Percentiles rank a stretch among this genome's conserved stretches.
phyloP scores from a whole-genome alignment of 1,140 invertebrate genomes.

The Bombus huntii region DNA sequence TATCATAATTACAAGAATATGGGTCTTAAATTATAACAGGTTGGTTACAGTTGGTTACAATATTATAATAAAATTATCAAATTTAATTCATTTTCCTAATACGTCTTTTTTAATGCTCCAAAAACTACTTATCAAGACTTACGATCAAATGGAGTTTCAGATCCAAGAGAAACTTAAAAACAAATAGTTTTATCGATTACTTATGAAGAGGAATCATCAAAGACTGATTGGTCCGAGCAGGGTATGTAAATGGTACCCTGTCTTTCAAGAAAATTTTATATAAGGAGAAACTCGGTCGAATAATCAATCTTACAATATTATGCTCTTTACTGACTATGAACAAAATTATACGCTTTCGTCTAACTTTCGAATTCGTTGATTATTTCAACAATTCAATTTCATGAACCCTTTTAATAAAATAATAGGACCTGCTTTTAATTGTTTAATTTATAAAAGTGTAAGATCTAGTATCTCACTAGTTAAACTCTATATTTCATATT shows the following conservation, averaged over 20 bases:
- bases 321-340: conserved; percentile 25
- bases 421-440: background rate
- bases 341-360: conserved; percentile 23
- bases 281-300: conserved; percentile 41
- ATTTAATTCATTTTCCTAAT: background rate
- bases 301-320: conserved; percentile 40
- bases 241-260: conserved; percentile 53
- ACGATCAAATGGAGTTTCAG: background rate
- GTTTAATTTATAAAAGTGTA: conserved; percentile 19
- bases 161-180: background rate
- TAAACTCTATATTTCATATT: background rate
- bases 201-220: conserved; percentile 12
- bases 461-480: background rate
- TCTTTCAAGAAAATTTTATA: conserved; percentile 24
- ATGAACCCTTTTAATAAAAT: conserved; percentile 1
- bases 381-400: background rate
- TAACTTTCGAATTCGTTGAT: background rate
- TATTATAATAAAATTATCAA: background rate
- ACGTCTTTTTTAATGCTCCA: background rate
- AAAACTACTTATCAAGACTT: background rate
- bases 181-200: background rate
- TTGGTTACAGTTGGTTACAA: too few relatives aligned
- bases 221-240: conserved; percentile 24
- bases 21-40: too few relatives aligned
- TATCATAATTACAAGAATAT: too few relatives aligned